phyloP scores from a whole-genome alignment of 1,140 invertebrate genomes.

The Listronotus bonariensis region DNA sequence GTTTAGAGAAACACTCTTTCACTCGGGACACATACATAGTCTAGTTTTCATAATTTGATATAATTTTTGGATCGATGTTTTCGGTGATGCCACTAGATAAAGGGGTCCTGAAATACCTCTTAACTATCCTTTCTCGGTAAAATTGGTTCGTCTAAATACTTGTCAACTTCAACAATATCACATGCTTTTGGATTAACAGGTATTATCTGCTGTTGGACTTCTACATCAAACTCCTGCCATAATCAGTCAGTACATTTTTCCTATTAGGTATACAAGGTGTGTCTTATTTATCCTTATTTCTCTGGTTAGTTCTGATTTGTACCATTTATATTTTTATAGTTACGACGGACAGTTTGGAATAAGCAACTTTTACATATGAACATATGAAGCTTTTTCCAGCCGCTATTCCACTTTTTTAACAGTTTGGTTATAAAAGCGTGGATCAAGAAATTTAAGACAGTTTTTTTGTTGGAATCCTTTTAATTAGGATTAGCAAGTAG shows the following conservation, averaged over 20 bases:
- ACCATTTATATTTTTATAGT: conserved; percentile 42
- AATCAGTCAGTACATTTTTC: conserved; percentile 23
- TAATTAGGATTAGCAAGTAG: conserved; percentile 12
- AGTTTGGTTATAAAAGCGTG: not conserved
- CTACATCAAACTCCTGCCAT: conserved; percentile 21
- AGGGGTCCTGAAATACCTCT: not conserved
- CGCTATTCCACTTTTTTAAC: not conserved
- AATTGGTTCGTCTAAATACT: conserved; percentile 40
- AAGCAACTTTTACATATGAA: conserved; percentile 23
- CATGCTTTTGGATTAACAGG: conserved; percentile 18
- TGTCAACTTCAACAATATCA: conserved; percentile 37
- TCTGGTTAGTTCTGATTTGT: too few relatives aligned
- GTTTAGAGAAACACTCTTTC: conserved; percentile 25
- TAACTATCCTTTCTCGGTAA: conserved; percentile 24
- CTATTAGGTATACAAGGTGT: conserved; percentile 11
- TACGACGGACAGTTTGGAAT: conserved; percentile 32
- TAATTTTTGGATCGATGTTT: too few relatives aligned
- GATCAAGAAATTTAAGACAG: conserved; percentile 1
- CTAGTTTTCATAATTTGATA: conserved; percentile 17
- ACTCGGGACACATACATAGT: conserved; percentile 11
- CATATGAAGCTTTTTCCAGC: not conserved
- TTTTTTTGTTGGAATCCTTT: conserved; percentile 20
- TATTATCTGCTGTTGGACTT: conserved; percentile 20
- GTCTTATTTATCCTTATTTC: not conserved
- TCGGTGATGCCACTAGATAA: too few relatives aligned